Evolutionary conservation across 1,140 invertebrate genomes (phyloP), one percentile per base, ranked within the genome.

Genomic region (Chrysopa pallens): DNA sequence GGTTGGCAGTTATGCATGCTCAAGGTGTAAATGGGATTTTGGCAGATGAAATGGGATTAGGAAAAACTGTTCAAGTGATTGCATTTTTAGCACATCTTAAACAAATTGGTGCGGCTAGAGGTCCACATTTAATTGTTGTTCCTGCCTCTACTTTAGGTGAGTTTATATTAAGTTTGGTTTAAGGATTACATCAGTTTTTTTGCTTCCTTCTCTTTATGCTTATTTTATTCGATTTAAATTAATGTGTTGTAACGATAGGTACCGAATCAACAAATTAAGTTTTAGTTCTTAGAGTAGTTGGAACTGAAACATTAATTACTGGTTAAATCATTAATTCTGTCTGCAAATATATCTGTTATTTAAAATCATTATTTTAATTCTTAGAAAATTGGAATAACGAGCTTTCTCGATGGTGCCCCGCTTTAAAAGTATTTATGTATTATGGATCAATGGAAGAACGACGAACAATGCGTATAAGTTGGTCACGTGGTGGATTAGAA

Each of bases 11-110:
- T 3, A 78, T 97, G 67, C 83, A 94, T 55, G 72, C 78, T 23
- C 84, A 92, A 50, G 74, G 84, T 28, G 74, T 96, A 2, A 95
- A 93, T 61, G 88, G 86, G n/a, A 95, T 96, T 50, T 64, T 97
- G 41, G 91, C 90, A 0, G 83, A 87, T 57, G 84, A 87, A 62
- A 88, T 88, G 87, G 89, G 91, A 29, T 73, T 71, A 8, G 90
- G 89, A 1, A 94, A 94, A 66, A 94, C 90, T 0, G 77, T 94
- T 42, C 90, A 95, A 62, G 74, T 87, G 12, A 85, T 87, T 47
- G 74, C 90, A 2, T 94, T 95, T 61, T 66, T 94, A 6, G 84
- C 89, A 1, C 80, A 92, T 58, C 64, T 94, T 4, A 80, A 89
- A 55, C 84, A 93, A 57, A 70, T 69, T 6, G 63, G 74, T 14